Conservation (phyloP, 2,888 invertebrate species). For the Aromia moschata region DNA sequence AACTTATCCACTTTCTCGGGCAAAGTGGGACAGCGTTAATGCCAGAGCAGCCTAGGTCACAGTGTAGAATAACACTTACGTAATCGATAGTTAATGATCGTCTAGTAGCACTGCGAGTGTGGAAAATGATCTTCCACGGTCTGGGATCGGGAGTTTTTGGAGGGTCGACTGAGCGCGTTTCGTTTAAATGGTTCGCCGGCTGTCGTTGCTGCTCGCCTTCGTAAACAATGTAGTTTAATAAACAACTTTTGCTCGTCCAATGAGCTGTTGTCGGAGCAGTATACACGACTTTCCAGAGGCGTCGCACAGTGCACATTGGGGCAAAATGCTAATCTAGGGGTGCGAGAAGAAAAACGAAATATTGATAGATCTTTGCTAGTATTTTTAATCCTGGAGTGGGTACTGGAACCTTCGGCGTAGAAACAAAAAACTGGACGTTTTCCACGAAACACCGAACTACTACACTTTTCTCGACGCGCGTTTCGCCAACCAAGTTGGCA, state of each 20-base stretch:
- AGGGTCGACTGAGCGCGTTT: not conserved
- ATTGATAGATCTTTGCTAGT: too few relatives aligned
- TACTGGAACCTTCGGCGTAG: too few relatives aligned
- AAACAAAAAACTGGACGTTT: too few relatives aligned
- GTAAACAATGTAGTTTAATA: conserved; percentile 1
- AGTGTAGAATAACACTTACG: conserved; percentile 39
- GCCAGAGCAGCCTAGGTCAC: conserved; percentile 32
- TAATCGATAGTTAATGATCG: conserved; percentile 26
- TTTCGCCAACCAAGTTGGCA: too few relatives aligned
- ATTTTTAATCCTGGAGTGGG: too few relatives aligned
- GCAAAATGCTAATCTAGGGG: too few relatives aligned
- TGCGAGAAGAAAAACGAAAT: too few relatives aligned
- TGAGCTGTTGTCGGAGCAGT: not conserved
- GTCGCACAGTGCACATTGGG: too few relatives aligned
- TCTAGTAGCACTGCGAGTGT: not conserved
- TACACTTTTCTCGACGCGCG: too few relatives aligned
- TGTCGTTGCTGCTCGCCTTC: not conserved
- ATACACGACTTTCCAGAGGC: not conserved
- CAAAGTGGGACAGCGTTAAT: conserved; percentile 40
- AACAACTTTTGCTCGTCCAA: not conserved
- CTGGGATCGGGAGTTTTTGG: not conserved
- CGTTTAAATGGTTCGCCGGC: not conserved
- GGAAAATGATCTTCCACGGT: not conserved
- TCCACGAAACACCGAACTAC: too few relatives aligned
- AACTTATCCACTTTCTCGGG: conserved; percentile 40